Evolutionary conservation across 2,888 invertebrate species (phyloP).

Genomic region (Drosophila putrida): DNA sequence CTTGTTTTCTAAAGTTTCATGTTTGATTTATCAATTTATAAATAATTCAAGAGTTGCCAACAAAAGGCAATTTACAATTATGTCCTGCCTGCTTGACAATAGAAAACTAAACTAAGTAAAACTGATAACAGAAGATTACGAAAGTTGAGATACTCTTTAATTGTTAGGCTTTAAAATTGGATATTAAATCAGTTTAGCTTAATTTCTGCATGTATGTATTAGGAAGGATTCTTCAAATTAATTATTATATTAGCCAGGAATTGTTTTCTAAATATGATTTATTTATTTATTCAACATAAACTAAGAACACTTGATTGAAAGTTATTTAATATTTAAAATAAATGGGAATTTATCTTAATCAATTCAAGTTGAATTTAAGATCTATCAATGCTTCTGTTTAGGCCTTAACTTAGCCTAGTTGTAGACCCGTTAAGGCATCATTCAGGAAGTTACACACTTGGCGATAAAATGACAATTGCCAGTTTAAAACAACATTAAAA

Average conservation of each 20-base stretch:
- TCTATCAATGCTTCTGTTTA: background rate
- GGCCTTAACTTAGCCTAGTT: background rate
- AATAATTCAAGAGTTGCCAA: slow-evolving; percentile 56
- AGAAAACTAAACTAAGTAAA: background rate
- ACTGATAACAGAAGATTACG: background rate
- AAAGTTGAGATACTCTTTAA: background rate
- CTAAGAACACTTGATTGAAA: too few species aligned
- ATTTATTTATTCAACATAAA: too few species aligned
- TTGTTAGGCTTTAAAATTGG: background rate
- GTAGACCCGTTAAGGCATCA: background rate
- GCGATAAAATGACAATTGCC: slow-evolving; percentile 7
- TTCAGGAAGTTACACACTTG: background rate
- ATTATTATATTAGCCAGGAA: too few species aligned
- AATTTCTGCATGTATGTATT: too few species aligned
- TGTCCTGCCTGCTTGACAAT: slow-evolving; percentile 2
- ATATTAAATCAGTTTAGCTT: background rate
- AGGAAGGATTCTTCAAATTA: too few species aligned
- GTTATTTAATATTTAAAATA: too few species aligned
- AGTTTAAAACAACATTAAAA: slow-evolving; percentile 42
- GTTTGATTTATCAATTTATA: slow-evolving; percentile 49
- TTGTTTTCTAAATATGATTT: too few species aligned
- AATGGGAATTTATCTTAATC: background rate
- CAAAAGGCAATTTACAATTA: slow-evolving; percentile 36
- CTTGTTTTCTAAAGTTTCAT: slow-evolving; percentile 38
- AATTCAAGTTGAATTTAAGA: background rate